Evolutionary conservation across 2,797 vertebrate species (phyloP).

Genomic region (Tokudaia muenninki): DNA sequence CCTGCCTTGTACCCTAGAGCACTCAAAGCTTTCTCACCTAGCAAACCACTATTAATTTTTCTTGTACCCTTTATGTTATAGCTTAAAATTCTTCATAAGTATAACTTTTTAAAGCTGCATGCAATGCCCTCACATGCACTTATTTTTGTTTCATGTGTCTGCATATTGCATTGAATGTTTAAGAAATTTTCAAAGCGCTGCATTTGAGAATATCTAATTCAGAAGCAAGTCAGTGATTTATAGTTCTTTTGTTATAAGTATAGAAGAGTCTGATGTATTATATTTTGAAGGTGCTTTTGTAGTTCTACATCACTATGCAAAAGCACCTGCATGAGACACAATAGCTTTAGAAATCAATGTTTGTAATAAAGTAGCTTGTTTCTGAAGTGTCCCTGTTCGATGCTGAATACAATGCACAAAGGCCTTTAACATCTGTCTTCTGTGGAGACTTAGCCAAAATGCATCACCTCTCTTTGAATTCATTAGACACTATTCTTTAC

Average conservation of each 20-base stretch:
- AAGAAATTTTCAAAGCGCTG: neutral
- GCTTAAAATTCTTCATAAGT: neutral
- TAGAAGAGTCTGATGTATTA: neutral
- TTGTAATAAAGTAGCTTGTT: constrained; percentile 63
- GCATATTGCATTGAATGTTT: constrained; percentile 17
- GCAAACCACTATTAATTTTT: neutral
- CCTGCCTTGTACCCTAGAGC: neutral
- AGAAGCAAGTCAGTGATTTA: constrained; percentile 21
- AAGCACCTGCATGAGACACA: neutral
- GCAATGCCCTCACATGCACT: neutral
- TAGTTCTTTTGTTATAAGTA: constrained; percentile 1
- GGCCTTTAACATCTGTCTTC: constrained; percentile 48
- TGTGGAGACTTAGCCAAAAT: constrained; percentile 24
- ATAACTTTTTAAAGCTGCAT: neutral
- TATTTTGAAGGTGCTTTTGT: constrained; percentile 20
- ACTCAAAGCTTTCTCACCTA: neutral
- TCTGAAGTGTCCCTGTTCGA: constrained; percentile 20
- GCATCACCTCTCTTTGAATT: neutral
- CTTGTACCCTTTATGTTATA: neutral
- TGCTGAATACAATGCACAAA: neutral
- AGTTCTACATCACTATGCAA: constrained; percentile 48
- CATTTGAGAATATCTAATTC: neutral
- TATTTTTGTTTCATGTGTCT: neutral
- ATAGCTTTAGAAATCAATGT: neutral
- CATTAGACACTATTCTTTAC: constrained; percentile 23